A percentile compares a stretch with the other conserved stretches of the same genome.
Evolutionary conservation across 1,140 invertebrate species (phyloP).

Genomic region (Polypedilum pembai): DNA sequence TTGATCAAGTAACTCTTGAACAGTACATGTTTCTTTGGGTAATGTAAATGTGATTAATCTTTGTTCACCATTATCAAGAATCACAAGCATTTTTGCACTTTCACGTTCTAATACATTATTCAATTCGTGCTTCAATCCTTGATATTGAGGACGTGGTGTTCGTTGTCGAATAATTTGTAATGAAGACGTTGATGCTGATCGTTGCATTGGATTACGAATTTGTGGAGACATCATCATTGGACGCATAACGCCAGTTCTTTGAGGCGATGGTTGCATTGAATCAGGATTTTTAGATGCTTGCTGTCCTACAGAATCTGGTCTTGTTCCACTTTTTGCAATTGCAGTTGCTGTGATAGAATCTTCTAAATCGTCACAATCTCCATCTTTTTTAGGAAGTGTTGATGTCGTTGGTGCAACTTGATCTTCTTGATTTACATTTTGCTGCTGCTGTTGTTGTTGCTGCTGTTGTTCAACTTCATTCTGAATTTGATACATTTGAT

Average conservation of each 20-base stretch:
- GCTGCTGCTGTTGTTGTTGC: background rate
- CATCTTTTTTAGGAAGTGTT: background rate
- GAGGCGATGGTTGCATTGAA: background rate
- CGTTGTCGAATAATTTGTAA: slow-evolving; percentile 42
- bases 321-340: background rate
- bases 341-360: slow-evolving; percentile 8
- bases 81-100: slow-evolving; percentile 65
- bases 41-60: slow-evolving; percentile 69
- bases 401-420: background rate
- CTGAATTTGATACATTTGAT: background rate
- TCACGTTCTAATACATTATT: slow-evolving; percentile 45
- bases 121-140: slow-evolving; percentile 36
- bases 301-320: background rate
- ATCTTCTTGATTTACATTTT: background rate
- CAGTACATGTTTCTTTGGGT: slow-evolving; percentile 67
- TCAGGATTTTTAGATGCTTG: background rate
- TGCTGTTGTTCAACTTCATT: background rate
- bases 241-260: background rate
- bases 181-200: slow-evolving; percentile 40
- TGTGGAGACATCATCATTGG: background rate
- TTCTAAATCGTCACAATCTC: slow-evolving; percentile 22
- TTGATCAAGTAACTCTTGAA: slow-evolving; percentile 69
- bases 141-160: slow-evolving; percentile 42
- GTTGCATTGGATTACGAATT: slow-evolving; percentile 32
- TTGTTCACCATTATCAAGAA: slow-evolving; percentile 63